phyloP scores from a whole-genome alignment of 2,113 vertebrate species.

The Gila orcuttii region DNA sequence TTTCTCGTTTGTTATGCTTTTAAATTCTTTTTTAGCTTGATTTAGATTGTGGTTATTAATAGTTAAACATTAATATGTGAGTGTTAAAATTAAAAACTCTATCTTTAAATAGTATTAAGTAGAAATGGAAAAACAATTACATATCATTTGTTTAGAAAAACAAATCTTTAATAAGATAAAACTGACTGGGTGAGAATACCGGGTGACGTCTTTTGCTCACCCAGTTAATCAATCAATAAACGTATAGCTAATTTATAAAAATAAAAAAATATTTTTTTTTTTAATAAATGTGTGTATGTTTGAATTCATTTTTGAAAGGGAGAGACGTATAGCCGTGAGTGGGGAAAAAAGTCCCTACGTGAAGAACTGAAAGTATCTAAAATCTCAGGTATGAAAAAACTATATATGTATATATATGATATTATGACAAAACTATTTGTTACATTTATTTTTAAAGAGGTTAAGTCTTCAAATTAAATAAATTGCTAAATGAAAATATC shows the following conservation, averaged over 20 bases:
- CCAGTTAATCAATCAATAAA: not conserved
- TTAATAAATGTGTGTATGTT: not conserved
- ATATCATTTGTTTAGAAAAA: not conserved
- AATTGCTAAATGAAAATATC: not conserved
- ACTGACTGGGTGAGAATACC: not conserved
- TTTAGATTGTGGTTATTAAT: not conserved
- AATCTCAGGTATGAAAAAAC: not conserved
- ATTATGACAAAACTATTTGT: not conserved
- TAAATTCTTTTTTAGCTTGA: not conserved
- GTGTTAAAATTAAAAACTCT: not conserved
- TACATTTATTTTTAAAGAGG: not conserved
- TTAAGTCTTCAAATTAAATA: not conserved
- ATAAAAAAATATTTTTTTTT: not conserved
- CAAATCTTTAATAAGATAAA: slow-evolving; percentile 3
- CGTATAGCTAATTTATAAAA: not conserved
- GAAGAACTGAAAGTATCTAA: not conserved
- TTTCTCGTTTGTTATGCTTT: not conserved
- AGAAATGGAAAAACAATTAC: not conserved
- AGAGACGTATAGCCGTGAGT: not conserved
- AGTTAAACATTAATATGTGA: not conserved
- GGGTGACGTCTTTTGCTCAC: not conserved
- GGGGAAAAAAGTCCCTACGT: not conserved
- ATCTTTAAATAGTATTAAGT: not conserved
- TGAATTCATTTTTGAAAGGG: not conserved
- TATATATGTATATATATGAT: not conserved